Evolutionary conservation across 1,140 invertebrate species (phyloP).

Genomic region (Pseudachorutes palmiensis): DNA sequence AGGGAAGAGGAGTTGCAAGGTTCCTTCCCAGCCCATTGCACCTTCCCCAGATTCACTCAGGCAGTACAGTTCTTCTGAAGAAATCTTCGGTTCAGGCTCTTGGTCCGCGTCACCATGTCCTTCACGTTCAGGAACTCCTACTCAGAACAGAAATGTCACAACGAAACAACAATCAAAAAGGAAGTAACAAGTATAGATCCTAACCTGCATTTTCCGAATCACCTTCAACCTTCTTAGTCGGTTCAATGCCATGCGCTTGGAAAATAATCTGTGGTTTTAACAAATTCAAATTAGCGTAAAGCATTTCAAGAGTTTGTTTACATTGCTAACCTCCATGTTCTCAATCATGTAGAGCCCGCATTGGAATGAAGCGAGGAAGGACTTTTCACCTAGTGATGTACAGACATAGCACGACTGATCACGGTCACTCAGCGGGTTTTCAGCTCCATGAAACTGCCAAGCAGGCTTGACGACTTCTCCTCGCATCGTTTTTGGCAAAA

Average conservation of each 20-base stretch:
- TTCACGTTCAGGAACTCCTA: background rate
- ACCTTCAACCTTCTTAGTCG: background rate
- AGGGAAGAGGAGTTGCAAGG: conserved; percentile 34
- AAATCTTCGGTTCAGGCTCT: conserved; percentile 9
- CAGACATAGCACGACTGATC: conserved; percentile 35
- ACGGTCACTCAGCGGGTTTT: conserved; percentile 35
- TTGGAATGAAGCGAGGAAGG: conserved; percentile 28
- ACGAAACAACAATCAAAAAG: no score
- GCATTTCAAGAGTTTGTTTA: no score
- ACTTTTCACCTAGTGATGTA: conserved; percentile 32
- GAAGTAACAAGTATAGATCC: no score
- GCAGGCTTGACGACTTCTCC: conserved; percentile 31
- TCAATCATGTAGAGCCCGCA: conserved; percentile 27
- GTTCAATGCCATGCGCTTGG: conserved; percentile 24
- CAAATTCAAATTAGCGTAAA: no score
- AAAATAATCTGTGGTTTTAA: conserved; percentile 34
- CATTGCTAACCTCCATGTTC: conserved; percentile 36
- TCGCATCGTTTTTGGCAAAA: conserved; percentile 32
- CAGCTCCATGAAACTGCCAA: conserved; percentile 37
- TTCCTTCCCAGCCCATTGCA: conserved; percentile 36
- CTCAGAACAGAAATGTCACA: no score
- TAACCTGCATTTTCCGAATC: no score
- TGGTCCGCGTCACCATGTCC: background rate
- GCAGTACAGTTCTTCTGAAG: conserved; percentile 22
- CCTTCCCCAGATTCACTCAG: conserved; percentile 36